Base-by-base conservation (phyloP, 2,113 vertebrate genomes). In the Aegotheles bennettii region DNA sequence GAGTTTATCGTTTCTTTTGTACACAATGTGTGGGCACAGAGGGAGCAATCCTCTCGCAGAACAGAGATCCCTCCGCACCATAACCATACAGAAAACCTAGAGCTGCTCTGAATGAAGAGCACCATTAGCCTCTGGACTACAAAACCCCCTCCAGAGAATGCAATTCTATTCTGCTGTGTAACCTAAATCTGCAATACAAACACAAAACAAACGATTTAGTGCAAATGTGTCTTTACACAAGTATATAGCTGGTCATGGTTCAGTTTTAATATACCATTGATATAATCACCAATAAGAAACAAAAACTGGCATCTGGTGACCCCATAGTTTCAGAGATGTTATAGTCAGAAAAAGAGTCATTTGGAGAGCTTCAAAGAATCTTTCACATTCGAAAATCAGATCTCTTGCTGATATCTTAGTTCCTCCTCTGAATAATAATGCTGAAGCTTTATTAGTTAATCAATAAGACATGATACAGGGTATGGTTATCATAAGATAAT, bases 371-470 rank as follows among this genome's bases (percentile, higher is more conserved):
- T 45, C 43, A 94, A 96, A 91, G 71, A 93, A 85, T 87, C 26
- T 35, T 83, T 87, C 47, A 28, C 31, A 42, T 90, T 94, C 35
- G 84, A 95, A 59, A 94, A 87, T 65, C 84, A 94, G 85, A 75
- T 48, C 45, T 84, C 60, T 92, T 70, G 68, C 63, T 88, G n/a
- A 84, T 97, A 90, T 87, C 75, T 95, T 92, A 74, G 84, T 54
- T 95, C 93, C 67, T 94, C 92, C 86, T 90, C 83, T 76, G 87
- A 97, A 97, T 92, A 95, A 95, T 94, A 96, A 95, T 73, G 38
- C 78, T 74, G 68, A 92, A 3, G 50, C 70, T 97, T 98, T 98
- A 98, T 97, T 97, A 97, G 92, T 97, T 97, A 97, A 97, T 98
- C 97, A 96, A 97, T 98, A 97, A 96, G 96, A 97, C 78, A 91